Base-by-base conservation (phyloP, 2,113 vertebrate species). In the Scolopax mira region DNA sequence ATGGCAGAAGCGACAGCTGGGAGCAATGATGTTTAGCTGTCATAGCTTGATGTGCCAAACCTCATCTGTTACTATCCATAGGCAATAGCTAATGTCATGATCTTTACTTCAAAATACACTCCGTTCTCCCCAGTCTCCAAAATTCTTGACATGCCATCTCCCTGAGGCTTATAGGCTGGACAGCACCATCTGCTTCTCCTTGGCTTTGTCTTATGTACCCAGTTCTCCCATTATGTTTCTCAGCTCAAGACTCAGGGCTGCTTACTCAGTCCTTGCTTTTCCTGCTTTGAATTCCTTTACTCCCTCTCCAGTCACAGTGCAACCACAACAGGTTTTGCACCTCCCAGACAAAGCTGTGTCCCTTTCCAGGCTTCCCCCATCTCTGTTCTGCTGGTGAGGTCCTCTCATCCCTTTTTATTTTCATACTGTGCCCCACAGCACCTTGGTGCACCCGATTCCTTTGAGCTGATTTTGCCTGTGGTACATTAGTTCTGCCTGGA, bases 131-230 rank as follows among this genome's bases (percentile, higher is more conserved):
- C 42, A 51, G 18, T 96, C 51, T 87, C 71, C 71, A 62, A 80
- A 91, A 91, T 83, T 93, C 41, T 55, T 93, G 72, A 71, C 51
- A 23, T 0, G 1, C n/a, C 60, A 31, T 57, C 16, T 10, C 75
- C 88, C 67, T 60, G 67, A 91, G 88, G 85, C 74, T 83, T 42
- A 13, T 27, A 55, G 82, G 55, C 85, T 80, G 66, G 64, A 71
- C n/a, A 67, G 60, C 75, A 90, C 85, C 82, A 83, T 96, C 91
- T 96, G 91, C 64, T 93, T 85, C 75, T 89, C 85, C 89, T 91
- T 94, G 57, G 41, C 89, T 87, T 85, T 87, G 84, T 79, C 89
- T 84, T 13, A 7, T 60, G 41, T 79, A 37, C 58, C 31, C 81
- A 49, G 37, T 85, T 79, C 41, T 83, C 42, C 60, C 64, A 73